A percentile compares a stretch with the other conserved stretches of the same genome.
Conservation (phyloP, 2,888 invertebrate genomes). For the Leptopilina myrica region DNA sequence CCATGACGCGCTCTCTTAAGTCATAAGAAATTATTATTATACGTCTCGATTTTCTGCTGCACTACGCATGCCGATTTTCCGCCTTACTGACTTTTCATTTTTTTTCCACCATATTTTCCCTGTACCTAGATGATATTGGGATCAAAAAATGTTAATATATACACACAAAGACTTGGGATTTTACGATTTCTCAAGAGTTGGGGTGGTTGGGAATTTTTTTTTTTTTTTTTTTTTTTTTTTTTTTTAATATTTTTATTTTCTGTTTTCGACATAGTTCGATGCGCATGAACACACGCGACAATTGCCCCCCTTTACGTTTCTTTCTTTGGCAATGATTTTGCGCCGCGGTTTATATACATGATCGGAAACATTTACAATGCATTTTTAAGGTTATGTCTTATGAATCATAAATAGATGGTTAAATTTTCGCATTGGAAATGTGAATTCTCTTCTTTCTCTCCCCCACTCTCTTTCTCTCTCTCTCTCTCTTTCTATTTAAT, state of each 20-base stretch:
- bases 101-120: background rate
- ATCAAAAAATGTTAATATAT: conserved; percentile 56
- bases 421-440: too few species aligned
- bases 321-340: too few species aligned
- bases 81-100: conserved; percentile 63
- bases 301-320: conserved; percentile 47
- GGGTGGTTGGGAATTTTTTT: conserved; percentile 23
- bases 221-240: conserved; percentile 48
- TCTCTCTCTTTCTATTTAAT: too few species aligned
- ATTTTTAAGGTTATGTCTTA: too few species aligned
- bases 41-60: conserved; percentile 69
- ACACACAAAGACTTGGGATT: conserved; percentile 51
- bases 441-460: too few species aligned
- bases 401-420: too few species aligned
- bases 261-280: conserved; percentile 60
- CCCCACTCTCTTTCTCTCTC: too few species aligned
- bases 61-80: conserved; percentile 72
- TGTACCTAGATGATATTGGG: conserved; percentile 43
- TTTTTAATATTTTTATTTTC: conserved; percentile 44
- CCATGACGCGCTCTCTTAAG: conserved; percentile 40
- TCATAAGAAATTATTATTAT: conserved; percentile 52
- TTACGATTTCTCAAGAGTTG: conserved; percentile 57
- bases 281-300: conserved; percentile 58
- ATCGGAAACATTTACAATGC: too few species aligned
- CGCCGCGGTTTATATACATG: too few species aligned